phyloP scores from a whole-genome alignment of 2,113 vertebrate genomes.

The Alectura lathami region DNA sequence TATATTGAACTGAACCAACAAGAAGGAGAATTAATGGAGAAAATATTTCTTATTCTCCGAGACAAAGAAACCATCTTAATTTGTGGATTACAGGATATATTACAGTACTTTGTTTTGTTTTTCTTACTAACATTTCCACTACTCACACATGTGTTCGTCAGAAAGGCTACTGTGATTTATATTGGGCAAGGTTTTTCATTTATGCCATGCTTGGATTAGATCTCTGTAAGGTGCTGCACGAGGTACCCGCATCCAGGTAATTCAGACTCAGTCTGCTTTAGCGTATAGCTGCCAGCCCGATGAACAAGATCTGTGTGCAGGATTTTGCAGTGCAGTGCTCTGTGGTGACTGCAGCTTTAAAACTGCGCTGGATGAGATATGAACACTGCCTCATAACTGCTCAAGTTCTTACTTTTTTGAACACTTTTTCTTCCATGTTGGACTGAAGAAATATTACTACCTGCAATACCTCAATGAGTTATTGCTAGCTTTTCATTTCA shows the following conservation, averaged over 20 bases:
- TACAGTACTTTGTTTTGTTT: neutral
- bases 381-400: neutral
- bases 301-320: neutral
- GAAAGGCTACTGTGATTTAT: accelerated
- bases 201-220: neutral
- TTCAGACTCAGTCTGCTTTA: neutral
- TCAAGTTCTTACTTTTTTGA: neutral
- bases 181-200: neutral
- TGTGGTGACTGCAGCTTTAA: neutral
- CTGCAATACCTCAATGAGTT: neutral
- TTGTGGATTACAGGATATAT: neutral
- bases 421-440: neutral
- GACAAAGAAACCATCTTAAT: neutral
- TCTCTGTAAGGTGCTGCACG: neutral
- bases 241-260: neutral
- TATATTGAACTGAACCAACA: neutral
- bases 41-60: neutral
- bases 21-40: neutral
- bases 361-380: neutral
- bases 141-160: neutral
- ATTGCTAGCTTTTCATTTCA: neutral
- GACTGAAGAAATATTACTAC: neutral
- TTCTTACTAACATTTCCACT: neutral
- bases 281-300: neutral
- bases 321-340: neutral